These are phyloP conservation scores for Camponotus vicinus DNA, from an alignment of 1,140 invertebrate species.

Conservation along the genomic window DNA sequence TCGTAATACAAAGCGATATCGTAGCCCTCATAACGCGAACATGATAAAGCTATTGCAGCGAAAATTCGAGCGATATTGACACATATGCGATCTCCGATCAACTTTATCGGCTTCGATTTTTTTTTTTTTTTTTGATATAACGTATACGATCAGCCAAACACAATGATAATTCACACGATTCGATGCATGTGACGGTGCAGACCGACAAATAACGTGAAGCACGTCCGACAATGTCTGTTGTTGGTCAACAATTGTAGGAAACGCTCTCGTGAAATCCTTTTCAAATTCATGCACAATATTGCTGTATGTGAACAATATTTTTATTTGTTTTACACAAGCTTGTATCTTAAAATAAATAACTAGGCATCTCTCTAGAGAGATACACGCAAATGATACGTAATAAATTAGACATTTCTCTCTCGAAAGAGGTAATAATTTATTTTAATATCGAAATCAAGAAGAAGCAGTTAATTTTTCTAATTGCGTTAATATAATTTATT, in stretches of 20 bases:
- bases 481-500: too few relatives aligned
- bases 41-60: conserved; percentile 37
- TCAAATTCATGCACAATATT: conserved; percentile 5
- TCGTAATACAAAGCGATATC: conserved; percentile 31
- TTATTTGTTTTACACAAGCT: not conserved
- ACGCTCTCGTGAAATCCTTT: conserved; percentile 38
- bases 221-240: not conserved
- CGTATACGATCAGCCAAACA: conserved; percentile 9
- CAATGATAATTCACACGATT: conserved; percentile 46
- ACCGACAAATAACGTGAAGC: conserved; percentile 15
- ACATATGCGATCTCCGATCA: conserved; percentile 18
- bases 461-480: not conserved
- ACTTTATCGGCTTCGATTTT: conserved; percentile 30
- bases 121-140: not conserved
- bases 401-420: too few relatives aligned
- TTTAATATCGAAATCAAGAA: not conserved
- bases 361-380: not conserved
- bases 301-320: not conserved
- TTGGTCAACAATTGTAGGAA: conserved; percentile 22
- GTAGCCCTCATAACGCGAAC: conserved; percentile 39
- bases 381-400: too few relatives aligned
- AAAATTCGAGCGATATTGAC: conserved; percentile 30
- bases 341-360: not conserved
- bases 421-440: not conserved
- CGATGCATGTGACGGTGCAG: not conserved